Evolutionary conservation across 2,797 vertebrate genomes (phyloP), one percentile per base, ranked within the genome.

Genomic region (Pipistrellus pygmaeus): DNA sequence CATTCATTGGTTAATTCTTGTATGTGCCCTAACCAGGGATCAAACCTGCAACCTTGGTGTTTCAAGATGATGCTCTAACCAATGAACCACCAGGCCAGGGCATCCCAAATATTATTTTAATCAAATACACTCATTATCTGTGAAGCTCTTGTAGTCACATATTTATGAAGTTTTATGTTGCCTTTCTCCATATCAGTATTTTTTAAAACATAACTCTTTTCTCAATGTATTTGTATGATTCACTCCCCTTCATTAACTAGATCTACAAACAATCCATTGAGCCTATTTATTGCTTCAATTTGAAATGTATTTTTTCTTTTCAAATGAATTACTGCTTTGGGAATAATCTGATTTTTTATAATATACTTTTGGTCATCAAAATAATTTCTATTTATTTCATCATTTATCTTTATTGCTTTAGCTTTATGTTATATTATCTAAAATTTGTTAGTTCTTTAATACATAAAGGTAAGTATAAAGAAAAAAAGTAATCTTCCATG

Each of bases 371-470:
- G 78, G 48, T 85, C 69, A 55, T 71, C 10, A 95, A 41, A 83
- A 71, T 85, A 83, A 73, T 80, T 85, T 91, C 48, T 68, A 88
- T 71, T 80, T 84, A 85, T 87, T 91, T 94, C 30, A 75, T 85
- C 51, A 85, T 62, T 91, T 27, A 57, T 76, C n/a, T 92, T 92
- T 85, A 85, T 69, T 89, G 41, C 64, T 90, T 92, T 84, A 38
- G 81, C 84, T 92, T 93, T 84, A 30, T 7, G 35, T 73, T 80
- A 21, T 12, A 82, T 83, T 85, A 88, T 72, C 69, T 71, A 17
- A 80, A 51, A 55, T 83, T 71, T 89, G 14, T 87, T 38, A 90
- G 27, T 85, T 87, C 51, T 81, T 94, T 89, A 77, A 75, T 60
- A 81, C 91, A 83, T 38, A 96, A 88, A 93, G 64, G 44, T 80